Evolutionary conservation across 1,140 invertebrate genomes (phyloP).

Genomic region (Protaetia brevitarsis): DNA sequence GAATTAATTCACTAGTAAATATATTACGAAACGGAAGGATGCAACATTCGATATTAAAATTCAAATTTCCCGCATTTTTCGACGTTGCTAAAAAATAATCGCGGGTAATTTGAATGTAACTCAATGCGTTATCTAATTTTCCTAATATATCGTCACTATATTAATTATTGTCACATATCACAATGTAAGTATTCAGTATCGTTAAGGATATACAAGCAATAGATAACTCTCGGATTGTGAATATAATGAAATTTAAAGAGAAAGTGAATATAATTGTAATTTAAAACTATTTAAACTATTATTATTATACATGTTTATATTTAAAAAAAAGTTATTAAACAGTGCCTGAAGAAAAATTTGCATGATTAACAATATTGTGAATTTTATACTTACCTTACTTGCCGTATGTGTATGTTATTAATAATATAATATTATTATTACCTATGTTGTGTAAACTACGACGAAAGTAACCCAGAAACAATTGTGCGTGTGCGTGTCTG

Average conservation of each 20-base stretch:
- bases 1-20: too few species aligned
- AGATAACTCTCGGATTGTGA: neutral
- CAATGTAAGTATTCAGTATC: constrained; percentile 24
- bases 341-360: constrained; percentile 5
- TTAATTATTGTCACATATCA: neutral
- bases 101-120: too few species aligned
- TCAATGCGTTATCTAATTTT: too few species aligned
- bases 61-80: too few species aligned
- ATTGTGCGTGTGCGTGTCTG: too few species aligned
- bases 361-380: constrained; percentile 18
- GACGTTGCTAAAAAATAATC: too few species aligned
- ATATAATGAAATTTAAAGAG: neutral
- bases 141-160: neutral
- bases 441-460: too few species aligned
- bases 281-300: neutral
- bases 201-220: constrained; percentile 22
- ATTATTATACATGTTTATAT: neutral
- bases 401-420: constrained; percentile 4
- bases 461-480: too few species aligned
- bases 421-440: neutral
- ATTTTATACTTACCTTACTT: neutral
- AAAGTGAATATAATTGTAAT: neutral
- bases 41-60: too few species aligned
- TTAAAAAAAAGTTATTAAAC: neutral
- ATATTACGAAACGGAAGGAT: too few species aligned